Evolutionary conservation across 2,888 invertebrate genomes (phyloP), one percentile per base, ranked within the genome.

Genomic region (Caenorhabditis macrosperma): DNA sequence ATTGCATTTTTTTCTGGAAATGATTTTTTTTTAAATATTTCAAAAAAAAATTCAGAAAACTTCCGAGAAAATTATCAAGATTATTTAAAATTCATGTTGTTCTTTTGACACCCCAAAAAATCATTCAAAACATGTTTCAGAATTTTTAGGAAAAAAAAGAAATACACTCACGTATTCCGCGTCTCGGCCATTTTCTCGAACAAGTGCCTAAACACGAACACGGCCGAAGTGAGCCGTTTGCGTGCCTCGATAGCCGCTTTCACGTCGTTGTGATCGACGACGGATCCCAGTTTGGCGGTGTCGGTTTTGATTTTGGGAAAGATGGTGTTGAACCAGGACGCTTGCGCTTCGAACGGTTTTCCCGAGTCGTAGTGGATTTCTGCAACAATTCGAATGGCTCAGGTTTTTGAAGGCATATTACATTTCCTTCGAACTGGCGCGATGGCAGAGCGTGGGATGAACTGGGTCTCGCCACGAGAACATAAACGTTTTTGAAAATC

Each of bases 171-270:
- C 80, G 67, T 76, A 52, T 68, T 72, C 52, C 72, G 59, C 1
- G 67, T 77, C 28, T 81, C 81, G 1, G 76, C 79, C 82, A 85
- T 82, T 55, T 78, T 77, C 12, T 48, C 46, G n/a, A 83, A 69
- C 10, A 81, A 59, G 12, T 72, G 48, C 5, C 68, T 28, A 48
- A 85, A 83, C 17, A 50, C 41, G 41, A 55, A 61, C 15, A 84
- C 60, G 1, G 71, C 48, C 44, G 17, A n/a, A 7, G 44, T 59
- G 38, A 80, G n/a, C 26, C 77, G 76, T 38, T 69, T 66, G 4
- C 76, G 30, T 2, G 59, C 48, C 10, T 80, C 71, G 24, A 76
- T 22, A 10, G 67, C 54, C 28, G 67, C 67, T 20, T 44, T 60
- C 60, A 76, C 46, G 52, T 76, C 67, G 35, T 68, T 76, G 48